These are phyloP conservation scores for Dasyurus viverrinus DNA, from an alignment of 2,113 vertebrate species.

Conservation along the genomic window DNA sequence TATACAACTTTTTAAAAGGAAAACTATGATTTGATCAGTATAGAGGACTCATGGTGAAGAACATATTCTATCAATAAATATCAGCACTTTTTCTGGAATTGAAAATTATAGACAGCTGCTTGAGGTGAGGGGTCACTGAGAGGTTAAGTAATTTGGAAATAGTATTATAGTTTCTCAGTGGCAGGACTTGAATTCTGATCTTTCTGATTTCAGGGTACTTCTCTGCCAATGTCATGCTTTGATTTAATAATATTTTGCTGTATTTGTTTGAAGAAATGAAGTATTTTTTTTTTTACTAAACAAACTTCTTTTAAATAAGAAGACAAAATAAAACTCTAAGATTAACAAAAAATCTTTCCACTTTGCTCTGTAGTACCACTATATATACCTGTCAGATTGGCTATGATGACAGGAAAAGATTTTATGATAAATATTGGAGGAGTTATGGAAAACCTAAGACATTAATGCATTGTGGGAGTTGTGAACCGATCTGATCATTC, in stretches of 20 bases:
- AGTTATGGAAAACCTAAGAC: too few species aligned
- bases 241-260: background rate
- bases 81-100: background rate
- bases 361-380: fast-evolving
- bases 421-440: too few species aligned
- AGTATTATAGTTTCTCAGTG: background rate
- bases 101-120: background rate
- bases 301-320: background rate
- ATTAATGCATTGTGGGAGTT: too few species aligned
- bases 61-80: background rate
- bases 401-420: too few species aligned
- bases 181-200: too few species aligned
- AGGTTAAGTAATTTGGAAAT: background rate
- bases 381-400: too few species aligned
- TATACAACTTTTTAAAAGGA: too few species aligned
- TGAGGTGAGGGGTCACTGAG: background rate
- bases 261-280: conserved; percentile 1
- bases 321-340: conserved; percentile 2
- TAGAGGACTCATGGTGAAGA: background rate
- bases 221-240: background rate
- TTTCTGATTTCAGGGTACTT: background rate
- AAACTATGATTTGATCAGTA: background rate
- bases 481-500: too few species aligned
- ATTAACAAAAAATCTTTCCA: background rate
- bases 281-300: background rate